phyloP scores from a whole-genome alignment of 2,113 vertebrate species.

The Mesitornis unicolor region DNA sequence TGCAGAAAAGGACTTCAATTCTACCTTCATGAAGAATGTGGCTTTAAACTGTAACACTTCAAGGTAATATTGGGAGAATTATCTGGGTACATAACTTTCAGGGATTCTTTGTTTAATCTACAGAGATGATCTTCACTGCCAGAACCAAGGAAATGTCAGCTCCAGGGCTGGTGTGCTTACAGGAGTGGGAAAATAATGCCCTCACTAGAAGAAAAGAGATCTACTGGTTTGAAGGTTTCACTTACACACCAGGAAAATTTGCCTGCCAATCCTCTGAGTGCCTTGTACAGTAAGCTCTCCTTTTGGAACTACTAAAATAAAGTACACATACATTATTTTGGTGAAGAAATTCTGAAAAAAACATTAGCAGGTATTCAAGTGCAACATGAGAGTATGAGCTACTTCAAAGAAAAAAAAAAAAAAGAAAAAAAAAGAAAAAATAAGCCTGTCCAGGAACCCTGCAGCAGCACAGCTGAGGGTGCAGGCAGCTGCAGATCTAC shows the following conservation, averaged over 20 bases:
- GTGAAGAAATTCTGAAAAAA: not conserved
- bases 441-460: accelerated
- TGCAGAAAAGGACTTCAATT: not conserved
- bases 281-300: not conserved
- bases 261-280: not conserved
- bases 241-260: not conserved
- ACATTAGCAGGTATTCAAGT: not conserved
- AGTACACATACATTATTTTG: not conserved
- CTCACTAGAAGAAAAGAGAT: not conserved
- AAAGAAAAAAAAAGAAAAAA: not conserved
- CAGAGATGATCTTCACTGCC: not conserved
- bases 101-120: not conserved
- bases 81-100: not conserved
- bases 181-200: not conserved
- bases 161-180: not conserved
- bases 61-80: not conserved
- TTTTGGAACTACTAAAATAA: not conserved
- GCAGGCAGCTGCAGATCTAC: too few species aligned
- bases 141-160: not conserved
- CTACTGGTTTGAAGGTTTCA: not conserved
- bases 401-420: not conserved
- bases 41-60: not conserved
- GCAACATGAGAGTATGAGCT: accelerated
- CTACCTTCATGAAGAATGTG: not conserved
- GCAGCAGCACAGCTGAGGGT: not conserved